Base-by-base conservation (phyloP, 2,113 vertebrate species). In the Crotalus tigris region DNA sequence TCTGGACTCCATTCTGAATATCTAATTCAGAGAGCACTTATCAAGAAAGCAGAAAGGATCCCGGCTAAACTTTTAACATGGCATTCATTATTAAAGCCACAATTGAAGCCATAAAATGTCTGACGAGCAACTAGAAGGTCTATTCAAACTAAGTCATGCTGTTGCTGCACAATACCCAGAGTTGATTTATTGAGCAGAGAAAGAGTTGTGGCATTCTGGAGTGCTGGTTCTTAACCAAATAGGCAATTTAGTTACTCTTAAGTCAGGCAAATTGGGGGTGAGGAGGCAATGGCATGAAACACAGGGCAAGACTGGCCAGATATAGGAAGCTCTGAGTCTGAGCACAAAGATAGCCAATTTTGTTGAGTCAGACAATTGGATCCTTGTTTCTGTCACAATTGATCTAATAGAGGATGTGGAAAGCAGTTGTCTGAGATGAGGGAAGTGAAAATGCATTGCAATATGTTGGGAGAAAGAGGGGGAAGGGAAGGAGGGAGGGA, bases 321-420 rank as follows among this genome's bases (percentile, higher is more conserved):
- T 87, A 49, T 46, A 90, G 81, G 53, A 53, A 49, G 29, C 54
- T 49, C 26, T 0, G 57, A 87, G 92, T 11, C 88, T 93, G 92
- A 33, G 81, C 75, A 90, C 11, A 64, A 86, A 86, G 88, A 90
- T 17, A 54, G 24, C 12, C 54, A 81, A 93, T 93, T 93, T 90
- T 87, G 92, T 93, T 13, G 92, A 93, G 92, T 93, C 57, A 93
- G 92, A 93, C 92, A 93, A 93, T 93, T 87, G 61, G 92, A 93
- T 87, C 92, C 89, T 93, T 93, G 92, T 93, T 93, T 93, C 89
- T 93, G 49, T 90, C 87, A 85, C 85, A 90, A 93, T 90, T 93
- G 92, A 90, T 90, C 75, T 87, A 58, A 33, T 33, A 10, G 57
- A 64, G 69, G 81, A 57, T 23, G 59, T 89, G 61, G 92, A 93